Conservation (phyloP, 2,797 vertebrate genomes). For the Xenentodon cancila region DNA sequence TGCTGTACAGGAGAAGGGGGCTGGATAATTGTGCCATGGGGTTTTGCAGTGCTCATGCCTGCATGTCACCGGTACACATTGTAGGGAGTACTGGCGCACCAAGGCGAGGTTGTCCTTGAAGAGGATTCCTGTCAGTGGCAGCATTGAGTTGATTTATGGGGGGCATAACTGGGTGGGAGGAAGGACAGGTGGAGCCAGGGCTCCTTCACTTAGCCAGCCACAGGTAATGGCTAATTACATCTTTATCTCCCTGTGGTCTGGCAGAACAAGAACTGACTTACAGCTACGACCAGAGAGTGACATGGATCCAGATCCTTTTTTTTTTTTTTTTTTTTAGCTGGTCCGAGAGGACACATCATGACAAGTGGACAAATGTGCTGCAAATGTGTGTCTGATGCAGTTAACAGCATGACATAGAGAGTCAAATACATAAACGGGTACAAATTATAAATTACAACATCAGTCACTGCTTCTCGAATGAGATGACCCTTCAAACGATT, state of each 20-base stretch:
- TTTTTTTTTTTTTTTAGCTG: conserved; percentile 57
- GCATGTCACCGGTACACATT: conserved; percentile 58
- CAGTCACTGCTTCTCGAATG: conserved; percentile 59
- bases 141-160: conserved; percentile 85
- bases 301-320: conserved; percentile 56
- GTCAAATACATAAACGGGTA: conserved; percentile 64
- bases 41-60: conserved; percentile 52
- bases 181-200: conserved; percentile 67
- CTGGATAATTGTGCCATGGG: conserved; percentile 72
- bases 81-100: conserved; percentile 50
- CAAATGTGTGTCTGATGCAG: conserved; percentile 61
- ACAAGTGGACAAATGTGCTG: conserved; percentile 56
- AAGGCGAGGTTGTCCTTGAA: conserved; percentile 77
- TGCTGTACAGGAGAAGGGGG: conserved; percentile 56
- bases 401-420: conserved; percentile 67
- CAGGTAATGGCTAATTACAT: conserved; percentile 80
- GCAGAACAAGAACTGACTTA: conserved; percentile 59
- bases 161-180: conserved; percentile 73
- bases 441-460: conserved; percentile 78
- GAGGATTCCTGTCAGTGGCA: conserved; percentile 79
- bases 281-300: conserved; percentile 52
- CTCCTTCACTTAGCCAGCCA: conserved; percentile 76
- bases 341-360: conserved; percentile 49
- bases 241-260: conserved; percentile 77
- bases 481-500: conserved; percentile 54